A percentile compares a stretch with the other conserved stretches of the same genome.
Conservation (phyloP, 2,888 invertebrate genomes). For the Bursaphelenchus okinawaensis region DNA sequence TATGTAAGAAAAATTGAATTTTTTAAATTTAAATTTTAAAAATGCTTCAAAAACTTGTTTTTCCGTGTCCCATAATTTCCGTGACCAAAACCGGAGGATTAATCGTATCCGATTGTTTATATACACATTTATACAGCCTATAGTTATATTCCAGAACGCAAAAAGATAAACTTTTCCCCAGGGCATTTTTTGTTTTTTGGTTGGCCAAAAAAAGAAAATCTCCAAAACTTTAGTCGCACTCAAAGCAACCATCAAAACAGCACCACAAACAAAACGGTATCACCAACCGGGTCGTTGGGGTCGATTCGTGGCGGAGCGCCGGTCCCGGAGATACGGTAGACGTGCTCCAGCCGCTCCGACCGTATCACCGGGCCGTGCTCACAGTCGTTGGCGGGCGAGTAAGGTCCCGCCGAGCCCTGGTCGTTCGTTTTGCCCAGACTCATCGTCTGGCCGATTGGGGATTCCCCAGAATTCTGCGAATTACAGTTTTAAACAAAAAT, state of each 20-base stretch:
- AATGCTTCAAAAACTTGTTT: too few relatives aligned
- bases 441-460: neutral
- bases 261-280: too few relatives aligned
- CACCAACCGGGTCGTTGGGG: constrained; percentile 42
- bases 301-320: constrained; percentile 41
- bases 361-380: constrained; percentile 30
- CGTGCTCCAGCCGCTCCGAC: constrained; percentile 39
- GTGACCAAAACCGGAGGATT: too few relatives aligned
- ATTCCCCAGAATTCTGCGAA: neutral
- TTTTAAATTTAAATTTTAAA: too few relatives aligned
- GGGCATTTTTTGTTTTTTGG: too few relatives aligned
- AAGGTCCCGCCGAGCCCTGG: constrained; percentile 20
- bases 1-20: too few relatives aligned
- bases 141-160: neutral
- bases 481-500: neutral
- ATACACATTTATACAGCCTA: neutral
- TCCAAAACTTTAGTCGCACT: too few relatives aligned
- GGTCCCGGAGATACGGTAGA: constrained; percentile 43
- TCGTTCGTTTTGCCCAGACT: neutral
- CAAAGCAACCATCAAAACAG: too few relatives aligned
- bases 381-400: constrained; percentile 24
- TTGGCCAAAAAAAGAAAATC: too few relatives aligned
- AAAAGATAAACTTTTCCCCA: neutral
- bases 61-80: too few relatives aligned
- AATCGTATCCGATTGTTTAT: too few relatives aligned